phyloP scores from a whole-genome alignment of 2,888 invertebrate species.

The Apoderus coryli region DNA sequence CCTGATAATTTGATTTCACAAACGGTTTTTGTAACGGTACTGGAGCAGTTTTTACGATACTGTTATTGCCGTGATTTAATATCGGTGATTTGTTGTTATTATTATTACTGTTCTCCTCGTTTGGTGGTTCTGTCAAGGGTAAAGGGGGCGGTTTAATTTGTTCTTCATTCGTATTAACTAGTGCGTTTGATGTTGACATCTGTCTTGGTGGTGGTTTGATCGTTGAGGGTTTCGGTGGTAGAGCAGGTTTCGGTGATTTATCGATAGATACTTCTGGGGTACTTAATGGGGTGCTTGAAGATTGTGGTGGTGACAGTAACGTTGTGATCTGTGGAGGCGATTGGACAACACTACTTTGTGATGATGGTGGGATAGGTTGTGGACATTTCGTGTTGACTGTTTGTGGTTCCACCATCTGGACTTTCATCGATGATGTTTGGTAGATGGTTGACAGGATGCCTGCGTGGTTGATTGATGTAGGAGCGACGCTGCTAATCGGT shows the following conservation, averaged over 20 bases:
- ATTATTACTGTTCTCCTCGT: too few relatives aligned
- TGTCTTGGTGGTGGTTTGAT: constrained; percentile 44
- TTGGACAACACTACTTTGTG: constrained; percentile 15
- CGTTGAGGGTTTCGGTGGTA: constrained; percentile 75
- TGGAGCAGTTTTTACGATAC: constrained; percentile 14
- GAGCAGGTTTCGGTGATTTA: constrained; percentile 54
- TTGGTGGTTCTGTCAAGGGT: constrained; percentile 27
- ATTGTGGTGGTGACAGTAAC: constrained; percentile 43
- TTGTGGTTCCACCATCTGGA: constrained; percentile 67
- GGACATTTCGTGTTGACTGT: constrained; percentile 35
- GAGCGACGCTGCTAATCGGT: constrained; percentile 76
- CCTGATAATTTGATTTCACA: constrained; percentile 8
- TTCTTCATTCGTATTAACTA: constrained; percentile 18
- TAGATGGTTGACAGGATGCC: constrained; percentile 62
- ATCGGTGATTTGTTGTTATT: constrained; percentile 16
- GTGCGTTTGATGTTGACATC: constrained; percentile 26
- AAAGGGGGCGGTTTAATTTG: constrained; percentile 35
- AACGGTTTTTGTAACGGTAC: constrained; percentile 16
- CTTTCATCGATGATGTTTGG: constrained; percentile 68
- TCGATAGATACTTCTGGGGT: constrained; percentile 39
- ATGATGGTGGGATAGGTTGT: constrained; percentile 13
- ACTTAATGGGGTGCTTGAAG: constrained; percentile 44
- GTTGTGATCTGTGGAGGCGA: constrained; percentile 21
- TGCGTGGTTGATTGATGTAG: constrained; percentile 54
- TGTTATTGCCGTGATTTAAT: too few relatives aligned